Percentiles rank a stretch among this genome's conserved stretches.
Evolutionary conservation across 2,797 vertebrate species (phyloP).

Genomic region (Anolis apletophallus): DNA sequence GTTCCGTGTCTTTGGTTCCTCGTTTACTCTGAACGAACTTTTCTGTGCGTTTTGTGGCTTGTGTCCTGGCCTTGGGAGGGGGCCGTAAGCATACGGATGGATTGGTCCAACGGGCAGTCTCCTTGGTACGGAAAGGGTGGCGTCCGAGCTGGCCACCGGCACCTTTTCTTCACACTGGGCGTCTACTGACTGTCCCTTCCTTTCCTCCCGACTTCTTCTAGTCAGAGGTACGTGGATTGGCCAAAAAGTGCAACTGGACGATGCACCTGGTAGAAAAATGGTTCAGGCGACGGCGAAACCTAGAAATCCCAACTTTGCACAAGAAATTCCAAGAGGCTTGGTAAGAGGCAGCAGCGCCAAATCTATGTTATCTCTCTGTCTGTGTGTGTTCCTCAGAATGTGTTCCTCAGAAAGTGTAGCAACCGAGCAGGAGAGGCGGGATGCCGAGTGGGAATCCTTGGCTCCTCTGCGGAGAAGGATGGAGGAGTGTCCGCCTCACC

Average conservation of each 20-base stretch:
- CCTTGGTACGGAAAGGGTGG: neutral
- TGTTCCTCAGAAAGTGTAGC: neutral
- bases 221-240: slow-evolving; percentile 87
- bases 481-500: too few relatives aligned
- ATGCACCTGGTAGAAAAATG: slow-evolving; percentile 88
- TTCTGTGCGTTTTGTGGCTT: too few relatives aligned
- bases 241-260: slow-evolving; percentile 90
- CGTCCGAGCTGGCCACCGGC: neutral
- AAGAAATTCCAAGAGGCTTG: slow-evolving; percentile 94
- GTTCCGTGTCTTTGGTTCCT: too few relatives aligned
- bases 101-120: neutral
- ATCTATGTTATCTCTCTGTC: neutral
- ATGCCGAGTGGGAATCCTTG: neutral
- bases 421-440: neutral
- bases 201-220: slow-evolving; percentile 59
- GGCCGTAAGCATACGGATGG: too few relatives aligned
- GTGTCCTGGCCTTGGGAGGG: too few relatives aligned
- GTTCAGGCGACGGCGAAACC: slow-evolving; percentile 88
- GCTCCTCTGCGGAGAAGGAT: too few relatives aligned
- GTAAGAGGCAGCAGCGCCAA: slow-evolving; percentile 73
- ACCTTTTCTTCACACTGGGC: too few relatives aligned
- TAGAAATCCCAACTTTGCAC: slow-evolving; percentile 86
- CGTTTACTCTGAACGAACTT: too few relatives aligned
- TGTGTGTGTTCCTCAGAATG: too few relatives aligned
- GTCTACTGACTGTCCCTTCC: too few relatives aligned